Base-by-base conservation (phyloP, 2,113 vertebrate genomes). In the Crotophaga sulcirostris region DNA sequence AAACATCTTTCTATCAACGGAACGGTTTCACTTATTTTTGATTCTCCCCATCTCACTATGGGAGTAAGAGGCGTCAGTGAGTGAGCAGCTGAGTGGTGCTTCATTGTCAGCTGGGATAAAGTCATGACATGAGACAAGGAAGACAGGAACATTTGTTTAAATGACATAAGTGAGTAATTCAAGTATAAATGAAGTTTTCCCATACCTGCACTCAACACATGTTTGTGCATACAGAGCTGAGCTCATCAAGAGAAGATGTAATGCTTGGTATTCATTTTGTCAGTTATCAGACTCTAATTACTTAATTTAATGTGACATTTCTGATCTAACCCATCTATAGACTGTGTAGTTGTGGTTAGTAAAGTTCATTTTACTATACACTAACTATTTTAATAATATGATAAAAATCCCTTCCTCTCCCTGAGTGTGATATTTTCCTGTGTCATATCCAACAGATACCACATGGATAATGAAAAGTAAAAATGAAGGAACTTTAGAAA, bases 131-230 rank as follows among this genome's bases (percentile, higher is more conserved):
- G 20, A 49, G 68, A 59, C 31, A 73, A 69, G 7, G 18, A 91
- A 72, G 18, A 24, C 29, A 47, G 0, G 3, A 55, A 2, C 4
- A 74, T 54, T 84, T 81, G 7, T 51, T 95, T 78, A 72, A 84
- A 75, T 60, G 14, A 4, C 13, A 5, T 72, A 34, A 29, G 3
- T 34, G 75, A 89, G 9, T 4, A 70, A 40, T 8, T 16, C 16
- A 31, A 44, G 4, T 31, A 29, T 6, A 6, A 29, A 55, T 16
- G 2, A 69, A 69, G 31, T 60, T 87, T 87, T 76, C 68, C 76
- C 33, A 51, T 4, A 3, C 8, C 40, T 42, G 4, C 3, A 15
- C 9, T 63, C 0, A 0, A 14, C 47, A 42, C 17, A 49, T 9
- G 12, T 51, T 7, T n/a, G 6, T 54, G 6, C 23, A 5, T 40